These are phyloP conservation scores for Calonectris borealis DNA, from an alignment of 2,113 vertebrate genomes.

Conservation along the genomic window DNA sequence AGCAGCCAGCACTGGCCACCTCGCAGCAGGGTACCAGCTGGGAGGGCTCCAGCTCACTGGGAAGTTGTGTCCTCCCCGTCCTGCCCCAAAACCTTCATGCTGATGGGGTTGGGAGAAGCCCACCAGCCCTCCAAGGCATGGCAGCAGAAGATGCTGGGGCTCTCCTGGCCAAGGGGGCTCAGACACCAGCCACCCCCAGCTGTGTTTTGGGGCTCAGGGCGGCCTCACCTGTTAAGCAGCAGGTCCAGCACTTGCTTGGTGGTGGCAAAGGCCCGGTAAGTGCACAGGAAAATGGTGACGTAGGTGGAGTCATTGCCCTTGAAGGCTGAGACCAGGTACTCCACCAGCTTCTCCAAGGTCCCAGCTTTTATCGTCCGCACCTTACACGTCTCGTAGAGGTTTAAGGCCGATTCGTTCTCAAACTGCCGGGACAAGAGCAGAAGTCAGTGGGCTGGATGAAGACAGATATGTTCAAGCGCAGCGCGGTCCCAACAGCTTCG, in stretches of 20 bases:
- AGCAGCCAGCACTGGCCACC: neutral
- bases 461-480: neutral
- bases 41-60: neutral
- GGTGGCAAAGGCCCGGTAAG: slow-evolving; percentile 92
- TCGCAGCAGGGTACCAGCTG: neutral
- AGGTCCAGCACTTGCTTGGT: slow-evolving; percentile 96
- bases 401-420: slow-evolving; percentile 88
- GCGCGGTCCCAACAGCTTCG: neutral
- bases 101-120: neutral
- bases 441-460: neutral
- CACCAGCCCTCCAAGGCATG: neutral
- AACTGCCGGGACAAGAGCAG: slow-evolving; percentile 64
- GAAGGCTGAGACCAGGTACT: slow-evolving; percentile 96
- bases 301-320: slow-evolving; percentile 96
- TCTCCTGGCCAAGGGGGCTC: neutral
- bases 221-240: slow-evolving; percentile 87
- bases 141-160: neutral
- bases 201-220: neutral
- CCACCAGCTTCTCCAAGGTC: slow-evolving; percentile 96
- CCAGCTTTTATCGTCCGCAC: slow-evolving; percentile 96
- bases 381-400: slow-evolving; percentile 95
- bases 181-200: neutral
- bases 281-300: slow-evolving; percentile 97
- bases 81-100: neutral
- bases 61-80: neutral